Evolutionary conservation across 2,888 invertebrate species (phyloP).

Genomic region (Ashinkailepas kermadecensis): DNA sequence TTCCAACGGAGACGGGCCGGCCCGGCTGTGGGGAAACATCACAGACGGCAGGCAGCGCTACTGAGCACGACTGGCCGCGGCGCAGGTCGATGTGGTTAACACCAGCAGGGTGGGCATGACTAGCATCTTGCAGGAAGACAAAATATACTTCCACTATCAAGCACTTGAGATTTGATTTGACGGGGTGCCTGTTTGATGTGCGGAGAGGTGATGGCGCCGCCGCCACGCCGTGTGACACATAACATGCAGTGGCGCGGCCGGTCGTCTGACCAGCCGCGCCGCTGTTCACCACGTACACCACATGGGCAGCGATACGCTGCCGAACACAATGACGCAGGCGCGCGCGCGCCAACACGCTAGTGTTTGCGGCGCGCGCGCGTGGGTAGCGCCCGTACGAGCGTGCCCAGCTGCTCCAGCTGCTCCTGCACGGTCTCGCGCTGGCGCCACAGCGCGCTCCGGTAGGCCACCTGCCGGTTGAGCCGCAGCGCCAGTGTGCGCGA

Average conservation of each 20-base stretch:
- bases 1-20: no score
- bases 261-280: not conserved
- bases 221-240: not conserved
- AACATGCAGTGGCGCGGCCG: not conserved
- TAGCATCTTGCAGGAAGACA: conserved; percentile 19
- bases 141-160: conserved; percentile 13
- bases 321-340: no score
- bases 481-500: conserved; percentile 12
- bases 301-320: not conserved
- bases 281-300: not conserved
- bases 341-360: not conserved
- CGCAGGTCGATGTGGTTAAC: not conserved
- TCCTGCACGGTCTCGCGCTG: conserved; percentile 8
- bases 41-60: not conserved
- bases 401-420: not conserved
- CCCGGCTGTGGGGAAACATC: not conserved
- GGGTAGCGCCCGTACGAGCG: not conserved
- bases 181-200: conserved; percentile 14
- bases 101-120: not conserved
- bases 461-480: conserved; percentile 16
- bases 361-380: not conserved
- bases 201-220: not conserved
- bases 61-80: not conserved
- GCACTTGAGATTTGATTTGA: conserved; percentile 20
- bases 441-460: not conserved